Evolutionary conservation across 2,797 vertebrate genomes (phyloP), one percentile per base, ranked within the genome.

Genomic region (Gymnothorax reevesii): DNA sequence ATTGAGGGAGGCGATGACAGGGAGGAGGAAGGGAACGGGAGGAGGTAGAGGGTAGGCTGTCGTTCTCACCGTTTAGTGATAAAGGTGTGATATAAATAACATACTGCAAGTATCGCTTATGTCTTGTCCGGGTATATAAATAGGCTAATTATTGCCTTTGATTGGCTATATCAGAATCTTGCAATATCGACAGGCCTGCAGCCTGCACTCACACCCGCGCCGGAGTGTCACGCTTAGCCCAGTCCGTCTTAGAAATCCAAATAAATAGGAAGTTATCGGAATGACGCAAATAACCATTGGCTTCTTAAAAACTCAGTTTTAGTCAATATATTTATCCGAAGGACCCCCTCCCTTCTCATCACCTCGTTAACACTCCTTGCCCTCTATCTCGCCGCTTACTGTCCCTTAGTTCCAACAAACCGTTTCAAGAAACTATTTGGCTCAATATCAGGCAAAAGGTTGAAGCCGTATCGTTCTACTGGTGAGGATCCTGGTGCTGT

Each of bases 1-100:
- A 88, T 90, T 91, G 91, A 89, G 89, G 90, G 92, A 90, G 87
- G 91, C 88, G 88, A 88, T 86, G 90, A 89, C 88, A 93, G 88
- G 90, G 90, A 87, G 89, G 89, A 91, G 82, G 77, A 86, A 82
- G 86, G 85, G 87, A 86, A 83, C 80, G 86, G 84, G 89, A 83
- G 82, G 84, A 88, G 86, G 89, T 88, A 64, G 85, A 85, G 89
- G 89, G 87, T 89, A 85, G 88, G 86, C 33, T 42, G 2, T 42
- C 33, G 90, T 89, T 82, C 17, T 79, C 17, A 42, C 84, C 84
- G 87, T 88, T 79, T 66, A 0, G 3, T 8, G 55, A 80, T n/a
- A 86, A 82, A 82, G 55, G 8, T 82, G 52, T 73, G 54, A 57
- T n/a, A 62, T 17, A 71, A 49, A 13, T 49, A 69, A 82, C 49